These are phyloP conservation scores for Sussaba pulchella DNA, from an alignment of 2,888 invertebrate species.

Conservation along the genomic window DNA sequence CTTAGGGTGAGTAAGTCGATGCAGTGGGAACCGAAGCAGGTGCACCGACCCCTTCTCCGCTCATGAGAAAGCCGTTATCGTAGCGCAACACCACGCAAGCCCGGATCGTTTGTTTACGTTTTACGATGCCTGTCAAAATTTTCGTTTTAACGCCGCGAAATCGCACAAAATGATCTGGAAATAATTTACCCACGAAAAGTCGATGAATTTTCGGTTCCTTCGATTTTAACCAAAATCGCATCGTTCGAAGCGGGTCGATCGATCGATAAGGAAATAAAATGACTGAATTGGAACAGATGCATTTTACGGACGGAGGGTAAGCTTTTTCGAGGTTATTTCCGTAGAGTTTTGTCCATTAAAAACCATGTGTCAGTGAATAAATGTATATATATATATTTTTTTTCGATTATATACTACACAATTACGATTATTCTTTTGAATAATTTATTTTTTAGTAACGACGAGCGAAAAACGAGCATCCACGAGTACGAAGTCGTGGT, in stretches of 20 bases:
- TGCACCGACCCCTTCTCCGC: background rate
- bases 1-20: no score
- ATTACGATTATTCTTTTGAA: slow-evolving; percentile 1
- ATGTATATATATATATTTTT: slow-evolving; percentile 16
- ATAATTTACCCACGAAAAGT: background rate
- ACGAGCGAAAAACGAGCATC: slow-evolving; percentile 69
- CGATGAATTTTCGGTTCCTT: background rate
- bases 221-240: background rate
- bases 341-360: background rate
- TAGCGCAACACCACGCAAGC: slow-evolving; percentile 21
- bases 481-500: slow-evolving; percentile 75
- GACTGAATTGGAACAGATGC: slow-evolving; percentile 30
- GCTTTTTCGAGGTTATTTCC: slow-evolving; percentile 68
- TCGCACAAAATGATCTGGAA: slow-evolving; percentile 2
- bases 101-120: slow-evolving; percentile 61
- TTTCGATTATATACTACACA: slow-evolving; percentile 6
- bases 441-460: slow-evolving; percentile 62
- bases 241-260: background rate
- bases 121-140: slow-evolving; percentile 52
- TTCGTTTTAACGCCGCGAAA: slow-evolving; percentile 7
- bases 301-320: slow-evolving; percentile 63
- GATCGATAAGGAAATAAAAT: background rate
- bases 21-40: background rate
- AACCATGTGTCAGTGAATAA: background rate
- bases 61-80: background rate